A percentile compares a stretch with the other conserved stretches of the same genome.
Evolutionary conservation across 2,888 invertebrate genomes (phyloP).

Genomic region (Cyclophora punctaria): DNA sequence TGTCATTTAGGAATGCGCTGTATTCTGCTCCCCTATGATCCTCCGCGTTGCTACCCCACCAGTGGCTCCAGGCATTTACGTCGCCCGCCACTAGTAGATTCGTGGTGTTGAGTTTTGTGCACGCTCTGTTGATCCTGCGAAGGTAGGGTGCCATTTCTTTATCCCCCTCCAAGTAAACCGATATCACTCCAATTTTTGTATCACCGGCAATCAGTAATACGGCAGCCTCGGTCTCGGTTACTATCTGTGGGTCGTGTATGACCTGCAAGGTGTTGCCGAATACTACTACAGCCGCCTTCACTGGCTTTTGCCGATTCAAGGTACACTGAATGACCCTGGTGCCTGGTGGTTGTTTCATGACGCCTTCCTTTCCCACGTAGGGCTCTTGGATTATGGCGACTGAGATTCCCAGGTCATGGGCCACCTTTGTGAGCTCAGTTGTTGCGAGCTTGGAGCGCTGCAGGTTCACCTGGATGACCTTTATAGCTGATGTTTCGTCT

Average conservation of each 20-base stretch:
- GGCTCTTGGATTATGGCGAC: neutral
- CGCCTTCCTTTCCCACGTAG: neutral
- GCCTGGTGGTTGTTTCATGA: neutral
- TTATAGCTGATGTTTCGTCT: too few species aligned
- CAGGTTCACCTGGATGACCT: neutral
- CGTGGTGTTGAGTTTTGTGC: too few species aligned
- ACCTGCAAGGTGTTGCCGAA: neutral
- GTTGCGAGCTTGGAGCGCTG: neutral
- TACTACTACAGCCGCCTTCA: constrained; percentile 1
- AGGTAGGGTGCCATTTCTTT: too few species aligned
- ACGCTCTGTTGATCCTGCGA: too few species aligned
- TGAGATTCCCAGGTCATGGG: neutral
- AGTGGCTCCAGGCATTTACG: neutral
- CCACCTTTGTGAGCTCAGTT: neutral
- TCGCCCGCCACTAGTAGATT: too few species aligned
- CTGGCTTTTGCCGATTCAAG: neutral
- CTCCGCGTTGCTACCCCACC: constrained; percentile 1
- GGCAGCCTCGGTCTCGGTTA: neutral
- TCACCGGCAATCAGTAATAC: too few species aligned
- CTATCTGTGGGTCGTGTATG: neutral
- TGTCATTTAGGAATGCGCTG: constrained; percentile 10
- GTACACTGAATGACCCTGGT: neutral
- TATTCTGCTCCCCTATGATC: constrained; percentile 13
- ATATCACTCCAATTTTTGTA: too few species aligned
- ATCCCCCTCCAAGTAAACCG: too few species aligned